Base-by-base conservation (phyloP, 2,888 invertebrate species). In the Pimpla rufipes region DNA sequence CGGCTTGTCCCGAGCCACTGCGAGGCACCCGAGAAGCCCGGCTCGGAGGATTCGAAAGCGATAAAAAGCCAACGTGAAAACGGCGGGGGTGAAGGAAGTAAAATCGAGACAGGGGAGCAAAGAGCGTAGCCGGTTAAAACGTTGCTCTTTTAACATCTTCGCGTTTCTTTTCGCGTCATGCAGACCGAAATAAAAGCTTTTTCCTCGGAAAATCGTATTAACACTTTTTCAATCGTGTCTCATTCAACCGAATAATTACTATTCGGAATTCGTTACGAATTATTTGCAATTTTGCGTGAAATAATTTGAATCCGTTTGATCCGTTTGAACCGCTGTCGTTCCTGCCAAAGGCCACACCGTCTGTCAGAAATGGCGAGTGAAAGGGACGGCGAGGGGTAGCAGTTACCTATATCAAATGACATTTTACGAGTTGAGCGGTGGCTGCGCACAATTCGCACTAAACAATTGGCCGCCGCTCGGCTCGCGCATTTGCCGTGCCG, bases 61-160 rank as follows among this genome's bases (percentile, higher is more conserved):
- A 59, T 59, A 47, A 73, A 73, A 73, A 73, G 18, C 57, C 73
- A 4, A 42, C 45, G 29, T 29, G 29, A 73, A 59, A 7, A 18
- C 57, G 29, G 45, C 11, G 29, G 59, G 10, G 18, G 45, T n/a
- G 35, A 37, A 81, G 21, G 11, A 10, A 45, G 45, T 70, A 76
- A 70, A 62, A 74, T 76, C 35, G 62, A 37, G 42, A 64, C 67
- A 29, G n/a, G 45, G 35, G 35, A 45, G 29, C 40, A 35, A 59
- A 40, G 23, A 29, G 55, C 11, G 42, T 37, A 70, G 55, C 55
- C 70, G 40, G 68, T 76, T 75, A 37, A 81, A 81, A 81, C 52
- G 35, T 75, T 76, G 73, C 59, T 81, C 42, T 75, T 68, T 29
- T 18, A 29, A 62, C 50, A 59, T 74, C 13, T 55, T 45, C 57